phyloP scores from a whole-genome alignment of 2,797 vertebrate species.

The Pseudochirops corinnae region DNA sequence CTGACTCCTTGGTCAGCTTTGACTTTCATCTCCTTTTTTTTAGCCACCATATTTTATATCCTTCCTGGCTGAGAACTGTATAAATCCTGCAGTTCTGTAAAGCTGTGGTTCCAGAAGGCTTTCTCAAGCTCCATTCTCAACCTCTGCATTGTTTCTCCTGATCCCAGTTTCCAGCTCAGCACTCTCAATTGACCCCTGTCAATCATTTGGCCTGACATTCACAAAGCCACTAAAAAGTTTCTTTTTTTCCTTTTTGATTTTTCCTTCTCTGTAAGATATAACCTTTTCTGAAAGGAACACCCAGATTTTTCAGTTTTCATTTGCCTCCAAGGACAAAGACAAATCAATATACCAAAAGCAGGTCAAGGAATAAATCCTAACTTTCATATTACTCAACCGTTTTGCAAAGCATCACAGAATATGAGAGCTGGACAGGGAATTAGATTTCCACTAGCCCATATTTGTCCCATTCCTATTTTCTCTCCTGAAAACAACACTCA shows the following conservation, averaged over 20 bases:
- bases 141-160: neutral
- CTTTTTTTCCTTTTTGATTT: neutral
- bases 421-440: neutral
- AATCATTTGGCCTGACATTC: neutral
- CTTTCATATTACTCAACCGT: neutral
- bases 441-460: neutral
- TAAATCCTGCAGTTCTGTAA: neutral
- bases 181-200: neutral
- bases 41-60: neutral
- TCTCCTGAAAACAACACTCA: neutral
- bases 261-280: neutral
- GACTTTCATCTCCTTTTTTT: neutral
- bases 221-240: neutral
- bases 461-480: neutral
- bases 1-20: neutral
- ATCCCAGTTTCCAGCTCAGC: neutral
- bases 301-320: neutral
- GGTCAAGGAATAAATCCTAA: neutral
- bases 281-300: neutral
- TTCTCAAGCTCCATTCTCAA: neutral
- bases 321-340: neutral
- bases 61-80: neutral
- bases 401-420: neutral
- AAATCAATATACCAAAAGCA: neutral
- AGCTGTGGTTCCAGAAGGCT: neutral